Conservation (phyloP, 2,113 vertebrate species). For the Eudyptes chrysolophus region DNA sequence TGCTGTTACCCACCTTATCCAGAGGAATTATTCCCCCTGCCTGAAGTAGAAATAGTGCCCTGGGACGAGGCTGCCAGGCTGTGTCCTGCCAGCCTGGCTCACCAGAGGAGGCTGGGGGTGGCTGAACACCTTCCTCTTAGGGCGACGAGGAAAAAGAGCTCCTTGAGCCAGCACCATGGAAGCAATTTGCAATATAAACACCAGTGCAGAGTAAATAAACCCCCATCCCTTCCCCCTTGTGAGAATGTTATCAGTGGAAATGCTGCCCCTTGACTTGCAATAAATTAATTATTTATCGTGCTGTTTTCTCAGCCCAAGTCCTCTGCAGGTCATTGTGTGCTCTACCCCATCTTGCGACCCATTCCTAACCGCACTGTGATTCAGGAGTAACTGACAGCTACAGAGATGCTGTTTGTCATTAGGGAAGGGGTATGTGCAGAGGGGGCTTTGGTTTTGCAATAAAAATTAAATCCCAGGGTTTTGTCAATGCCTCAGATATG, state of each 20-base stretch:
- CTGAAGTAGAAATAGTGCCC: not conserved
- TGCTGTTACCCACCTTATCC: not conserved
- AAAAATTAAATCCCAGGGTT: not conserved
- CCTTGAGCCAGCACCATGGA: fast-evolving
- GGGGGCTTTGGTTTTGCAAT: not conserved
- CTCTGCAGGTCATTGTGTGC: not conserved
- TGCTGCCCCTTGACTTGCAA: not conserved
- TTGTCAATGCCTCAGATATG: not conserved
- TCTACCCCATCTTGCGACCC: fast-evolving
- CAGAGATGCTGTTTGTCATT: not conserved
- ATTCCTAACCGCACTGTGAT: not conserved
- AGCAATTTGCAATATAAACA: not conserved
- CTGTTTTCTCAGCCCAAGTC: not conserved
- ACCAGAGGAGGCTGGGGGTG: not conserved
- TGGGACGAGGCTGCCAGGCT: not conserved
- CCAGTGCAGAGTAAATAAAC: not conserved
- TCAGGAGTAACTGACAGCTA: not conserved
- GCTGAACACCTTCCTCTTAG: not conserved
- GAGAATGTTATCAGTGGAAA: not conserved
- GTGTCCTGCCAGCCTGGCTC: not conserved
- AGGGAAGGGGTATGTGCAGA: not conserved
- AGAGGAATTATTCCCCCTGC: not conserved
- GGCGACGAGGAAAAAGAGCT: not conserved
- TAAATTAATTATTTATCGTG: not conserved
- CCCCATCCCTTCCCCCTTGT: not conserved